Evolutionary conservation across 2,888 invertebrate species (phyloP), one percentile per base, ranked within the genome.

Genomic region (Aleiodes leptofemur): DNA sequence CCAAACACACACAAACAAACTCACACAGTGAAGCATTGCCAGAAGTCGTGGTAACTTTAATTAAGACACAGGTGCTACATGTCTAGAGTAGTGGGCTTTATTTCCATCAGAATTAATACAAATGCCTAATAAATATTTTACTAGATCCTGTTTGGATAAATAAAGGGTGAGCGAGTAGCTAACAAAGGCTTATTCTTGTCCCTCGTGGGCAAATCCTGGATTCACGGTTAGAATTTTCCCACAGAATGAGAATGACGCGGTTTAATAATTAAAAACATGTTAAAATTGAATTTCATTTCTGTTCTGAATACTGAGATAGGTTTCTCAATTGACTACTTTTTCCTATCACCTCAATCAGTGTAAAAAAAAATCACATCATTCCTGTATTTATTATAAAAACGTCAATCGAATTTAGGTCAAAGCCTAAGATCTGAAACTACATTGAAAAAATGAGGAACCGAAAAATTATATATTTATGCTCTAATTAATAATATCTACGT

Each of bases 61-160:
- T 87, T 86, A 86, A 86, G 86, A 84, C 83, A 80, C 83, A 84
- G 79, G 79, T 80, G 73, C 68, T 48, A 56, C 56, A 14, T 68
- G 56, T 48, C 43, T 66, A 13, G 34, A 66, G 66, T 29, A 4
- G 14, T 34, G 53, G 48, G 48, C 48, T 50, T 68, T 56, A 13
- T 66, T 68, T 57, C 68, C 29, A 16, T 34, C 31, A 14, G 43
- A 68, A 73, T 73, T 73, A 73, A 73, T 73, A 73, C 50, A 73
- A 73, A 73, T 68, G 73, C 16, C 11, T 56, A 16, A 73, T 73
- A 73, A 73, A 73, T 73, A 73, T 73, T 73, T 73, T 23, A 73
- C 61, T 34, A 6, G 14, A 14, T 16, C 9, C 38, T 48, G 53
- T 53, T 6, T 68, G 43, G 66, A 57, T 29, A 48, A 38, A 51